Conservation (phyloP, 2,888 invertebrate genomes). For the Gastracanthus pulcherrimus region DNA sequence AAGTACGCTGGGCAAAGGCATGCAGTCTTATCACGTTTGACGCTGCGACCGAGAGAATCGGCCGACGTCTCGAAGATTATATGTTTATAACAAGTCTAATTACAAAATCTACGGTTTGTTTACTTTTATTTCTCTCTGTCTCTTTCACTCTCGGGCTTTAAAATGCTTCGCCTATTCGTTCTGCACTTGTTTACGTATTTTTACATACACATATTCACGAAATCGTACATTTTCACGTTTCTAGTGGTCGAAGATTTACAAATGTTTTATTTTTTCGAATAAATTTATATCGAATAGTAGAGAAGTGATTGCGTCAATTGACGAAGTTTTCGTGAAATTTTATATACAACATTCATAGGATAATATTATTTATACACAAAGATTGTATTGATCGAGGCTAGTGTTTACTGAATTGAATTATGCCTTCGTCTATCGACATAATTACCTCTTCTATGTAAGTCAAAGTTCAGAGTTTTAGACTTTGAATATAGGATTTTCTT, state of each 20-base stretch:
- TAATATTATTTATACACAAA: not conserved
- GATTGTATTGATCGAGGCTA: not conserved
- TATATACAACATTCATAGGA: constrained; percentile 10
- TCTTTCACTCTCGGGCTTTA: not conserved
- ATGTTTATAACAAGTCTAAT: constrained; percentile 39
- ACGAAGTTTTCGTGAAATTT: not conserved
- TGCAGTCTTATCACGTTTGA: constrained; percentile 59
- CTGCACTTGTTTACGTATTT: not conserved
- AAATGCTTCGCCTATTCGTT: not conserved
- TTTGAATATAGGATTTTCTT: no score
- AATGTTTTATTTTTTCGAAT: not conserved
- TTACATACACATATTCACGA: not conserved
- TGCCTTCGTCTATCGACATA: not conserved
- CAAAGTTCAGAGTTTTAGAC: no score
- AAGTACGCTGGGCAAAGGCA: constrained; percentile 56
- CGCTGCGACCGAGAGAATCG: not conserved
- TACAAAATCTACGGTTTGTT: constrained; percentile 37
- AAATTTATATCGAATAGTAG: not conserved
- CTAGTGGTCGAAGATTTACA: constrained; percentile 17
- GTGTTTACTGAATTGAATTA: not conserved
- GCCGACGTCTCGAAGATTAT: constrained; percentile 38
- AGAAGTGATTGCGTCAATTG: constrained; percentile 13
- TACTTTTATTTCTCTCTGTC: not conserved
- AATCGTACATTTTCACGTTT: not conserved
- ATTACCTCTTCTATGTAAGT: not conserved